Conservation (phyloP, 2,888 invertebrate genomes). For the Drosophila fungiperda region DNA sequence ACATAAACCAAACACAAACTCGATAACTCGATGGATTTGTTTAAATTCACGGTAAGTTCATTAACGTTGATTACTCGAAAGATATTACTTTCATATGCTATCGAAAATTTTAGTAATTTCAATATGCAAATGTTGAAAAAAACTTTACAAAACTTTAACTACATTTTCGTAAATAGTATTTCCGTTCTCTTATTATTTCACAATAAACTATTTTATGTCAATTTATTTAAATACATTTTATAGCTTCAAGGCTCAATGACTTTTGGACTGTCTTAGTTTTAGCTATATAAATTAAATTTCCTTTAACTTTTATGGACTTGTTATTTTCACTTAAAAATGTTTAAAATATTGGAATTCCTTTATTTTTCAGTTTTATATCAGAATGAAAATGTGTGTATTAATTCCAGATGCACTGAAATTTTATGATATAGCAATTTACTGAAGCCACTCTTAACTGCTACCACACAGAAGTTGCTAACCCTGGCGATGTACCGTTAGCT, state of each 20-base stretch:
- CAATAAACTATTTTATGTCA: not conserved
- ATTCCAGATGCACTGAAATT: not conserved
- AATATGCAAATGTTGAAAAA: not conserved
- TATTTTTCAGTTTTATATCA: not conserved
- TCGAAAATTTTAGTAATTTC: not conserved
- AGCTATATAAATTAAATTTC: not conserved
- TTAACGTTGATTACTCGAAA: conserved; percentile 9
- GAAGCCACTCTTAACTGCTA: not conserved
- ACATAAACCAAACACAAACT: conserved; percentile 52
- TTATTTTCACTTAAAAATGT: not conserved
- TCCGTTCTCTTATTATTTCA: not conserved
- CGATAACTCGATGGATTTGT: conserved; percentile 40
- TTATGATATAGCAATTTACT: conserved; percentile 18
- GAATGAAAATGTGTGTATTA: not conserved
- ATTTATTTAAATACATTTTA: not conserved
- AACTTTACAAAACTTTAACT: not conserved
- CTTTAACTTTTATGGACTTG: not conserved
- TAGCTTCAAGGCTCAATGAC: not conserved
- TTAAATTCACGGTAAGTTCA: conserved; percentile 29
- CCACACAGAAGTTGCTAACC: conserved; percentile 49
- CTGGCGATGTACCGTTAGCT: conserved; percentile 58
- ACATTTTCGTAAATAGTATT: not conserved
- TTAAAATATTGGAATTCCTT: not conserved
- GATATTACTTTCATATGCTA: not conserved
- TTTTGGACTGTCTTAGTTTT: not conserved